These are phyloP conservation scores for Trichonephila clavata DNA, from an alignment of 1,140 invertebrate species.

Conservation along the genomic window DNA sequence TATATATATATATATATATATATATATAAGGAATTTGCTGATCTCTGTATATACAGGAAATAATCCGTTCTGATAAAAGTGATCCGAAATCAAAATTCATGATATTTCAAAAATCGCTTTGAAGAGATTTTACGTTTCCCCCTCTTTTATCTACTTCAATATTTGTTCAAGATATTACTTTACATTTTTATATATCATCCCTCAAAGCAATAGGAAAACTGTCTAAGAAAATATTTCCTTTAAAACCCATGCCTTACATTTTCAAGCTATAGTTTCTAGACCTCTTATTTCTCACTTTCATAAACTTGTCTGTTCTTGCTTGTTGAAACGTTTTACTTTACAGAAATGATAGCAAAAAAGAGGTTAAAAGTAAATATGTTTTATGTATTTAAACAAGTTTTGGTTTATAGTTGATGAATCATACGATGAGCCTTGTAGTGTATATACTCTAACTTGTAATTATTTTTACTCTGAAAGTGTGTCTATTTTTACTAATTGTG, in stretches of 20 bases:
- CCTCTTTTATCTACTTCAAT: slow-evolving; percentile 7
- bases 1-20: no score
- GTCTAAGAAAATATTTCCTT: slow-evolving; percentile 31
- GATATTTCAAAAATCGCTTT: slow-evolving; percentile 20
- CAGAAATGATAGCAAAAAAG: background rate
- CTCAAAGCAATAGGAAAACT: slow-evolving; percentile 27
- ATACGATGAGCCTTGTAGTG: no score
- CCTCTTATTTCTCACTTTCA: background rate
- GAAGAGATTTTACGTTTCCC: slow-evolving; percentile 29
- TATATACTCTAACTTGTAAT: no score
- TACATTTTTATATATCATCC: slow-evolving; percentile 40
- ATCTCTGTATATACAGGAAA: background rate
- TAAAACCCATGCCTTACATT: background rate
- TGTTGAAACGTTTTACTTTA: background rate
- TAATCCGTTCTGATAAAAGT: background rate
- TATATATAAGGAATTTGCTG: background rate
- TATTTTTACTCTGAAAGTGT: no score
- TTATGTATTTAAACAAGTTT: no score
- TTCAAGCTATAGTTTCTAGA: background rate
- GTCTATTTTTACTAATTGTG: no score
- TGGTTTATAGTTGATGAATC: no score
- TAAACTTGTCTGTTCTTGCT: background rate
- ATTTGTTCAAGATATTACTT: slow-evolving; percentile 48
- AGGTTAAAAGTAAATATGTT: no score
- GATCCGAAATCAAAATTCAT: slow-evolving; percentile 23